A percentile compares a stretch with the other conserved stretches of the same genome.
These are phyloP conservation scores for Catharus minimus DNA, from an alignment of 2,113 vertebrate species.

Conservation along the genomic window DNA sequence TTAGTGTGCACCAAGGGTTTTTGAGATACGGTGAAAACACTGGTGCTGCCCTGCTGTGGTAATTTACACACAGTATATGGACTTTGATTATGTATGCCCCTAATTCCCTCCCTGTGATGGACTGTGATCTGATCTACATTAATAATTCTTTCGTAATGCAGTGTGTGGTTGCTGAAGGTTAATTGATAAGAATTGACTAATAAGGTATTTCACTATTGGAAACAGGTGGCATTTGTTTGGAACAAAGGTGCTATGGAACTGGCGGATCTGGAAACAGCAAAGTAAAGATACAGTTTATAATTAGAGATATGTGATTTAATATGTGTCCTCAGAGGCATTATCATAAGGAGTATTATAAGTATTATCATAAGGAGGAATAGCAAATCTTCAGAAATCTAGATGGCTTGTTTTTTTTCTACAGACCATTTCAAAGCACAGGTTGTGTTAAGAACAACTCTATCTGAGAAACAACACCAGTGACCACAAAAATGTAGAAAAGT, in stretches of 20 bases:
- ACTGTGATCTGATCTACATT: conserved; percentile 58
- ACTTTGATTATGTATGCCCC: conserved; percentile 51
- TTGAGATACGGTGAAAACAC: background rate
- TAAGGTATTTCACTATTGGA: background rate
- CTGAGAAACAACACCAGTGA: background rate
- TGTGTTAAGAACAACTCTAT: background rate
- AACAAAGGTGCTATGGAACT: background rate
- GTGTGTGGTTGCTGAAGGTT: conserved; percentile 26
- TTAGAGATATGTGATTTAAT: background rate
- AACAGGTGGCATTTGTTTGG: background rate
- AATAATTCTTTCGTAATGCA: conserved; percentile 57
- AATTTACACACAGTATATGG: conserved; percentile 23
- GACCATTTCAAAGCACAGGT: background rate
- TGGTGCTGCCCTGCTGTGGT: conserved; percentile 15
- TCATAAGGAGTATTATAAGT: accelerated
- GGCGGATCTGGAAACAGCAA: background rate
- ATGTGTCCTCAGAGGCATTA: background rate
- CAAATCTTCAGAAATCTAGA: background rate
- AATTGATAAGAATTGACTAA: conserved; percentile 57
- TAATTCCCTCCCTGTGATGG: conserved; percentile 46
- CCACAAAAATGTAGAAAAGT: background rate
- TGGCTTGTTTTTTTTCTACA: background rate
- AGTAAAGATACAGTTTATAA: background rate
- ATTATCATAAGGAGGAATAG: accelerated
- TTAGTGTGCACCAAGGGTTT: background rate